Evolutionary conservation across 2,888 invertebrate genomes (phyloP).

Genomic region (Pammene fasciana): DNA sequence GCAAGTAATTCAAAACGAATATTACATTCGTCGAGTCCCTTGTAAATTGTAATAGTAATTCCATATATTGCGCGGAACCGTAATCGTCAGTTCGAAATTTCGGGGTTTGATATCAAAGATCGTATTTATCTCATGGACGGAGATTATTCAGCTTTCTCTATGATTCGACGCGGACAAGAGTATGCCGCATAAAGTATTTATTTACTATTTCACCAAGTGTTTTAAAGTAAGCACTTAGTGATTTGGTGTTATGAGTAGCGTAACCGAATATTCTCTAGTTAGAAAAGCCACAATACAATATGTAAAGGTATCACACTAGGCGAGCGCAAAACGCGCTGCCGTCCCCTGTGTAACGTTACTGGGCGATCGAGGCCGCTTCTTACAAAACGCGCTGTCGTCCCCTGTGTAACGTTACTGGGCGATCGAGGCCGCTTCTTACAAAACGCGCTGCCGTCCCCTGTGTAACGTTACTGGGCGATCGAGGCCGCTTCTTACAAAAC

Average conservation of each 20-base stretch:
- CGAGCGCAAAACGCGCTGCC: constrained; percentile 21
- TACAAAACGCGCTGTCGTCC: constrained; percentile 50
- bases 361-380: constrained; percentile 15
- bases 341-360: constrained; percentile 24
- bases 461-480: constrained; percentile 12
- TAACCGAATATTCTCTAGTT: constrained; percentile 39
- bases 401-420: constrained; percentile 17
- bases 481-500: constrained; percentile 44
- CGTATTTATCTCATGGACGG: constrained; percentile 70
- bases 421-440: constrained; percentile 24
- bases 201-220: constrained; percentile 25
- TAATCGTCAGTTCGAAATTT: constrained; percentile 35
- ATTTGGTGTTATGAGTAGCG: background rate
- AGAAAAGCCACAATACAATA: constrained; percentile 33
- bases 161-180: constrained; percentile 23
- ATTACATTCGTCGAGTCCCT: constrained; percentile 6
- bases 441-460: constrained; percentile 50
- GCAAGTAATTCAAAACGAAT: constrained; percentile 24
- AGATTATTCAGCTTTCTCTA: constrained; percentile 58
- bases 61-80: constrained; percentile 35
- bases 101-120: constrained; percentile 40
- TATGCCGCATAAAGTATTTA: background rate
- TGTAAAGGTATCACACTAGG: constrained; percentile 32
- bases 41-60: background rate
- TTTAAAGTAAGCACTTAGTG: constrained; percentile 19